Conservation (phyloP, 1,140 invertebrate species). For the Notospermus geniculatus region DNA sequence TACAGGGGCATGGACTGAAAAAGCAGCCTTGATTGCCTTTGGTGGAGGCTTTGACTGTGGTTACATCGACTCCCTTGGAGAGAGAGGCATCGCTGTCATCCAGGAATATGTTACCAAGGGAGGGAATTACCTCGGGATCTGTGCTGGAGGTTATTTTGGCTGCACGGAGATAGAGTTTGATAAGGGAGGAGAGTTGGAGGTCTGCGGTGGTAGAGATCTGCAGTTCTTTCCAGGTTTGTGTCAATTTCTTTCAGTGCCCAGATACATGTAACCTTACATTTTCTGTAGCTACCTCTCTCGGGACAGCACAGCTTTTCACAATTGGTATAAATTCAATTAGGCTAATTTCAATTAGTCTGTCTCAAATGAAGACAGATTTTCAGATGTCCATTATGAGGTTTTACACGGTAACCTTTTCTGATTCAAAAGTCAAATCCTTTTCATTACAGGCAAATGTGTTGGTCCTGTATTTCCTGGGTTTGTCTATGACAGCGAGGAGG, state of each 20-base stretch:
- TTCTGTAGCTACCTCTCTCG: too few species aligned
- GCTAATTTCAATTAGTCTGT: too few species aligned
- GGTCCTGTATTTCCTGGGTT: conserved; percentile 37
- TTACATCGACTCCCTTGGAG: conserved; percentile 36
- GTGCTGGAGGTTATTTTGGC: conserved; percentile 52
- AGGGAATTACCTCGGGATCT: conserved; percentile 49
- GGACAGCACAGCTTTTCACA: too few species aligned
- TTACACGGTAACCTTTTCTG: too few species aligned
- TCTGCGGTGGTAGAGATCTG: conserved; percentile 42
- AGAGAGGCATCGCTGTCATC: conserved; percentile 34
- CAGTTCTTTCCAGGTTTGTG: conserved; percentile 47
- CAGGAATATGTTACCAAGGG: conserved; percentile 42
- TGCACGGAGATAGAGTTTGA: conserved; percentile 52
- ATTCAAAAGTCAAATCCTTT: not conserved
- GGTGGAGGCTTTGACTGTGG: conserved; percentile 55
- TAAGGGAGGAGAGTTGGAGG: conserved; percentile 44
- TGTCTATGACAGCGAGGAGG: conserved; percentile 30
- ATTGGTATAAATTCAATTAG: too few species aligned
- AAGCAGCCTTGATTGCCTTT: conserved; percentile 34
- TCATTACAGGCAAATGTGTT: conserved; percentile 30
- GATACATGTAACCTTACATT: too few species aligned
- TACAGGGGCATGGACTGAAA: conserved; percentile 27
- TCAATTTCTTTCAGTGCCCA: not conserved
- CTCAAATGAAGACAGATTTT: too few species aligned
- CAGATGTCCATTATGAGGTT: too few species aligned